A percentile compares a stretch with the other conserved stretches of the same genome.
Conservation (phyloP, 2,888 invertebrate species). For the Hyalella azteca region DNA sequence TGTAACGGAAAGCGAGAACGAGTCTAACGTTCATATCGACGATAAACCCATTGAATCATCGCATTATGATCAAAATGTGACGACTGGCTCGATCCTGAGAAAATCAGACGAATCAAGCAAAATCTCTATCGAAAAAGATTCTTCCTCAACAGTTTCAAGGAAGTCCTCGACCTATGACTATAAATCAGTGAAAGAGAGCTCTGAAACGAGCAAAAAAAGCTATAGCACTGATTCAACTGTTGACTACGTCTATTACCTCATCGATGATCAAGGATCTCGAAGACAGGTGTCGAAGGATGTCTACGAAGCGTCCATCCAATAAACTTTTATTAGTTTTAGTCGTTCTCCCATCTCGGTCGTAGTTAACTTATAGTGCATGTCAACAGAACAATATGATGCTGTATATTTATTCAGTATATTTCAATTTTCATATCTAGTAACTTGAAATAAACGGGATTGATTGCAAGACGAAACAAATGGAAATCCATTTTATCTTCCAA, state of each 20-base stretch:
- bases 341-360: neutral
- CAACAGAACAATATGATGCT: too few relatives aligned
- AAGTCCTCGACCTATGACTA: conserved; percentile 12
- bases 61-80: too few relatives aligned
- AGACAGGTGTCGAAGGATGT: conserved; percentile 33
- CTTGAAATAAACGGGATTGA: too few relatives aligned
- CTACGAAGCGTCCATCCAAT: conserved; percentile 11
- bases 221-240: neutral
- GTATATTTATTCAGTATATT: too few relatives aligned
- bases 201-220: neutral
- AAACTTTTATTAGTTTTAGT: neutral
- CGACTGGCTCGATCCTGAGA: too few relatives aligned
- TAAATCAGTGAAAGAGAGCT: neutral
- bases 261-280: conserved; percentile 2
- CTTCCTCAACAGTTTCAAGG: neutral
- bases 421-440: too few relatives aligned
- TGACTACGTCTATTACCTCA: neutral
- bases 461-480: too few relatives aligned
- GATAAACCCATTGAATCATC: too few relatives aligned
- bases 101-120: neutral
- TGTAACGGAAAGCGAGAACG: too few relatives aligned
- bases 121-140: neutral
- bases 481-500: too few relatives aligned
- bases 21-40: neutral
- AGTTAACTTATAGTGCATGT: too few relatives aligned